Percentiles rank a stretch among this genome's conserved stretches.
Evolutionary conservation across 2,113 vertebrate genomes (phyloP).

Genomic region (Phyllopteryx taeniolatus): DNA sequence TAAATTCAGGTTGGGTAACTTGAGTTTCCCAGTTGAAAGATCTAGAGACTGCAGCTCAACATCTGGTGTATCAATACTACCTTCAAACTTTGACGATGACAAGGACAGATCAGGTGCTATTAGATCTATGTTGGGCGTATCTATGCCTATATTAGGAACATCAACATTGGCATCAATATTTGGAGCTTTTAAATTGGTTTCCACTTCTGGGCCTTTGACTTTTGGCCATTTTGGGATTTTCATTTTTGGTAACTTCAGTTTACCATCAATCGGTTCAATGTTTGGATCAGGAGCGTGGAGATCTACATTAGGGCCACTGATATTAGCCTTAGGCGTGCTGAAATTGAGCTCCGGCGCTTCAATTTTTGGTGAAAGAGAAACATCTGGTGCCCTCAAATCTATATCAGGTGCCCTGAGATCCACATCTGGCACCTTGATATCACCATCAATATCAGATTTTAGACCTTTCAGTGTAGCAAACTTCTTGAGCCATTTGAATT

Average conservation of each 20-base stretch:
- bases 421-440: slow-evolving; percentile 35
- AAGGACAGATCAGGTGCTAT: slow-evolving; percentile 6
- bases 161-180: slow-evolving; percentile 25
- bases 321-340: slow-evolving; percentile 33
- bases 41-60: slow-evolving; percentile 29
- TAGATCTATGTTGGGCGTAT: slow-evolving; percentile 31
- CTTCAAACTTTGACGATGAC: slow-evolving; percentile 7
- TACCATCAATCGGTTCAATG: slow-evolving; percentile 21
- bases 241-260: slow-evolving; percentile 37
- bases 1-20: slow-evolving; percentile 42
- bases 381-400: slow-evolving; percentile 37
- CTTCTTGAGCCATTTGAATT: slow-evolving; percentile 59
- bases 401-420: slow-evolving; percentile 45
- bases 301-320: slow-evolving; percentile 34
- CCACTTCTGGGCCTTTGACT: slow-evolving; percentile 34
- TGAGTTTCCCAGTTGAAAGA: slow-evolving; percentile 40
- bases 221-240: slow-evolving; percentile 52
- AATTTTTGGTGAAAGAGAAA: slow-evolving; percentile 50
- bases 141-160: slow-evolving; percentile 30
- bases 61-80: slow-evolving; percentile 16
- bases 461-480: slow-evolving; percentile 39
- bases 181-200: slow-evolving; percentile 35
- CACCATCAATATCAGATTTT: slow-evolving; percentile 48
- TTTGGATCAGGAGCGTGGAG: slow-evolving; percentile 16
- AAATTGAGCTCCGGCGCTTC: slow-evolving; percentile 32